These are phyloP conservation scores for Brachionus plicatilis DNA, from an alignment of 1,140 invertebrate species.

Conservation along the genomic window DNA sequence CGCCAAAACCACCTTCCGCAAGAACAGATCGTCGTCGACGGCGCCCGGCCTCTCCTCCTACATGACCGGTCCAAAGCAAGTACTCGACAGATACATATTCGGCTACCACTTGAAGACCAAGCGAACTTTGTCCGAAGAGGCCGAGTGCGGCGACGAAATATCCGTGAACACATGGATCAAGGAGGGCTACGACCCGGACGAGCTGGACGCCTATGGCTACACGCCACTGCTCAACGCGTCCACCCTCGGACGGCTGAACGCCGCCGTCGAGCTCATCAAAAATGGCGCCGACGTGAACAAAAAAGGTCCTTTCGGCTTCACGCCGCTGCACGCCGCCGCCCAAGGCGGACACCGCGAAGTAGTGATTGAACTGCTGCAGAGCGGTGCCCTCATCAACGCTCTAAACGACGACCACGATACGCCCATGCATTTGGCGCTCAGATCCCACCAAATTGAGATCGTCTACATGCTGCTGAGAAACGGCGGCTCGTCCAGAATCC, in stretches of 20 bases:
- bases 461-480: conserved; percentile 22
- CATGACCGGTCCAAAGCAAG: not conserved
- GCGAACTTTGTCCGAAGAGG: conserved; percentile 36
- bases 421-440: conserved; percentile 20
- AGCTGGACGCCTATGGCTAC: conserved; percentile 39
- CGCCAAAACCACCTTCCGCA: not conserved
- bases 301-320: conserved; percentile 35
- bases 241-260: not conserved
- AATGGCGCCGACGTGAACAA: conserved; percentile 30
- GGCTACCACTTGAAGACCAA: conserved; percentile 9
- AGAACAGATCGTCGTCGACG: not conserved
- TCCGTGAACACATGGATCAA: conserved; percentile 33
- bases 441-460: conserved; percentile 30
- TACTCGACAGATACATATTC: not conserved
- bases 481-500: not conserved
- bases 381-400: conserved; percentile 19
- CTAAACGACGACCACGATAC: conserved; percentile 35
- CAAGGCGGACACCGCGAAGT: conserved; percentile 36
- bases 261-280: not conserved
- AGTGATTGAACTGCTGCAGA: not conserved
- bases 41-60: not conserved
- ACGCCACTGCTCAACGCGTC: conserved; percentile 37
- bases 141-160: conserved; percentile 12
- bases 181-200: conserved; percentile 36
- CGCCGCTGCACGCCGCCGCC: conserved; percentile 39